These are phyloP conservation scores for Notiomystis cincta DNA, from an alignment of 2,113 vertebrate species.

Conservation along the genomic window DNA sequence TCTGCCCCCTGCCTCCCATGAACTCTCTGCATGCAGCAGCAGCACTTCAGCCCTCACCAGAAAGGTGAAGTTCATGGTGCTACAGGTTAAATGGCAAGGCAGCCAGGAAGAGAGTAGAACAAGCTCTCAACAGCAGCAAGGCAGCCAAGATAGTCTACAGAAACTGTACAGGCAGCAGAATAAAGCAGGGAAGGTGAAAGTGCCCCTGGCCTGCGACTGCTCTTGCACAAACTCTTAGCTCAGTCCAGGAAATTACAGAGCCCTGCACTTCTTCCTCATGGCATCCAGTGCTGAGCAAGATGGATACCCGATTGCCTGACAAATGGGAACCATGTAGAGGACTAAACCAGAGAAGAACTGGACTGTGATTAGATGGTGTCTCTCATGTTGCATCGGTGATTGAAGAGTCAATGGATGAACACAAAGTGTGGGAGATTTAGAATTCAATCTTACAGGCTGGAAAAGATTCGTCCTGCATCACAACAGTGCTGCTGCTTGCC, in stretches of 20 bases:
- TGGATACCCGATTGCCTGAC: constrained; percentile 36
- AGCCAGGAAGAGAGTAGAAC: constrained; percentile 13
- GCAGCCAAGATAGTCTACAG: constrained; percentile 45
- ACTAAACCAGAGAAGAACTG: constrained; percentile 50
- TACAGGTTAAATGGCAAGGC: constrained; percentile 26
- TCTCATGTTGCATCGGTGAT: constrained; percentile 50
- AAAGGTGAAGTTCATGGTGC: neutral
- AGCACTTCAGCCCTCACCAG: neutral
- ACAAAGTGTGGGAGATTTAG: constrained; percentile 71
- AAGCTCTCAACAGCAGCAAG: constrained; percentile 41
- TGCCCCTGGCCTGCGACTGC: constrained; percentile 52
- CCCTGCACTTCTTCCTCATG: constrained; percentile 20
- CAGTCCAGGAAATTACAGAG: constrained; percentile 46
- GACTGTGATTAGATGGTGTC: constrained; percentile 50
- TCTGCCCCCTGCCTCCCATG: neutral
- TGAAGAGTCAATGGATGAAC: constrained; percentile 32
- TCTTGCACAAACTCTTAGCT: constrained; percentile 39
- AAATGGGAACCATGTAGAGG: constrained; percentile 47
- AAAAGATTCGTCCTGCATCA: constrained; percentile 99
- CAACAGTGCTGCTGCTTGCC: constrained; percentile 98
- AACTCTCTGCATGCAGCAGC: constrained; percentile 32
- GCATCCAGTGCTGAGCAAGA: constrained; percentile 40
- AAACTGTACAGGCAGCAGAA: constrained; percentile 31
- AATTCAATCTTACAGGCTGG: constrained; percentile 99
- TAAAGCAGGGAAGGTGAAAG: constrained; percentile 38